Percentiles rank a stretch among this genome's conserved stretches.
Evolutionary conservation across 2,797 vertebrate genomes (phyloP).

Genomic region (Crypturellus tataupa): DNA sequence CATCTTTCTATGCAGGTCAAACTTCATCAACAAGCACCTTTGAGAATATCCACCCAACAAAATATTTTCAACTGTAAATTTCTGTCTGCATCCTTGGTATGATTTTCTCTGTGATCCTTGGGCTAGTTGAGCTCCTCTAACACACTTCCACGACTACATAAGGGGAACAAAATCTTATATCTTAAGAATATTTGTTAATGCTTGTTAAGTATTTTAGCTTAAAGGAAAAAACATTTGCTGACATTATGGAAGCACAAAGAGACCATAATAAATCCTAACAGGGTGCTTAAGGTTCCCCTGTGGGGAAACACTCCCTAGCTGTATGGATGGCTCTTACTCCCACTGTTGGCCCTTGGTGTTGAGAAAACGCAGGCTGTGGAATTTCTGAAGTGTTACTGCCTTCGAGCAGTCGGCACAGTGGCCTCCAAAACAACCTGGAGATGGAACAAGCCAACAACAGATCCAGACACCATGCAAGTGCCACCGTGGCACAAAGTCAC

Average conservation of each 20-base stretch:
- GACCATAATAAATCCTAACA: not conserved
- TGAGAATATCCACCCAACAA: no score
- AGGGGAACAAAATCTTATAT: not conserved
- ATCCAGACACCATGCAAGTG: not conserved
- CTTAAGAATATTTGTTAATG: not conserved
- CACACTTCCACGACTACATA: not conserved
- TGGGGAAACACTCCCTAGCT: not conserved
- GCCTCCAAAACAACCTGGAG: not conserved
- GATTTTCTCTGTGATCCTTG: not conserved
- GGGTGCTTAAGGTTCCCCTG: not conserved
- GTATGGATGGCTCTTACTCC: not conserved
- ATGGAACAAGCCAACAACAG: not conserved
- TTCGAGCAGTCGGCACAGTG: not conserved
- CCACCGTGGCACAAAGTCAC: fast-evolving
- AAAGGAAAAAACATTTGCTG: not conserved
- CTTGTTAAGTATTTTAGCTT: not conserved
- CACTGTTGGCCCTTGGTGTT: not conserved
- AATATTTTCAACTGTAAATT: not conserved
- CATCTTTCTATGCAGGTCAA: no score
- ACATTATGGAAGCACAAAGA: not conserved
- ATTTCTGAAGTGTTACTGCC: not conserved
- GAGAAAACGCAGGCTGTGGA: not conserved
- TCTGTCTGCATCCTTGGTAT: not conserved
- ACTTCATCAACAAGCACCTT: no score
- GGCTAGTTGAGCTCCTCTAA: not conserved